A percentile compares a stretch with the other conserved stretches of the same genome.
Conservation (phyloP, 2,113 vertebrate species). For the Ageneiosus marmoratus region DNA sequence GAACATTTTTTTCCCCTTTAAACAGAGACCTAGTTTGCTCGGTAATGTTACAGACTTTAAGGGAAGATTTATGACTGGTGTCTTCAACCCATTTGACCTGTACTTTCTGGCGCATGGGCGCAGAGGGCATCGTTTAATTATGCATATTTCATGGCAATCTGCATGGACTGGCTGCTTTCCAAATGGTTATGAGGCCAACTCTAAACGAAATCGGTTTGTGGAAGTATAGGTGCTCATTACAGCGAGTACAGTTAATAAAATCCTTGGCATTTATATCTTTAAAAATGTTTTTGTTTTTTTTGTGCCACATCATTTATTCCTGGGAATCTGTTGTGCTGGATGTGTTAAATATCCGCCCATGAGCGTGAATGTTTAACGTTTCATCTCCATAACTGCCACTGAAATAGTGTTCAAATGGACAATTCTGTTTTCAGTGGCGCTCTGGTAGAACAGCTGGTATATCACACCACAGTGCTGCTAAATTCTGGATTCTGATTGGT, state of each 20-base stretch:
- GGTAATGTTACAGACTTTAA: constrained; percentile 55
- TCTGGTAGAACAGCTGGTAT: background rate
- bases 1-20: constrained; percentile 30
- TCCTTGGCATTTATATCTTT: constrained; percentile 8
- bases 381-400: background rate
- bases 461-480: background rate
- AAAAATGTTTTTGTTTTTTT: background rate
- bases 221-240: constrained; percentile 14
- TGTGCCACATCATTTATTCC: background rate
- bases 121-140: constrained; percentile 53
- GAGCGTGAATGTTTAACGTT: background rate
- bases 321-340: background rate
- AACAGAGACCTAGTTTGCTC: constrained; percentile 53
- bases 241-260: constrained; percentile 10
- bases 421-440: background rate
- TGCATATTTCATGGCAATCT: constrained; percentile 53
- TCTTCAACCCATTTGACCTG: constrained; percentile 59
- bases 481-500: background rate
- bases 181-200: constrained; percentile 1
- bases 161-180: constrained; percentile 31
- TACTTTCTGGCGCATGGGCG: constrained; percentile 48
- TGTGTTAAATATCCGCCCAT: background rate
- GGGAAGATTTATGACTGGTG: constrained; percentile 57
- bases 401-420: background rate
- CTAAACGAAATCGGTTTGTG: constrained; percentile 13